Evolutionary conservation across 2,888 invertebrate genomes (phyloP), one percentile per base, ranked within the genome.

Genomic region (Parnassius apollo): DNA sequence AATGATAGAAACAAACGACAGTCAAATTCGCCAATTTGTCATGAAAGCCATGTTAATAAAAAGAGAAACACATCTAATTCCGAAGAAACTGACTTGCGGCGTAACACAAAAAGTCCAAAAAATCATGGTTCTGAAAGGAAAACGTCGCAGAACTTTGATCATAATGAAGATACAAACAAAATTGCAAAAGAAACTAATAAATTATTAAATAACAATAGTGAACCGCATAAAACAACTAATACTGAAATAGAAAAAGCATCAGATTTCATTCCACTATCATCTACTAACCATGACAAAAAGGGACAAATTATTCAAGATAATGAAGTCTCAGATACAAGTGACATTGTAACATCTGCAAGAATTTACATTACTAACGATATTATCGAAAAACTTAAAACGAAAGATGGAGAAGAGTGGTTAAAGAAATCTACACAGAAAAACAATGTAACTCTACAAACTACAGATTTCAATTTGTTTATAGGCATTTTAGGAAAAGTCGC

Each of bases 321-420:
- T 68, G 88, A 91, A 72, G 89, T 91, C 2, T 90, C 91, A 0
- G 89, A 91, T 55, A 88, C 91, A 0, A 91, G 86, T 59, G 85
- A 88, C 56, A 80, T 78, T 1, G 73, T 88, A 22, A 83, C 86
- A 4, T 80, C 86, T 2, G 91, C 93, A 0, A 88, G 93, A 65
- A 91, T 94, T 55, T 89, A 92, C 67, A 76, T 93, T 70, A 88
- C 91, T 0, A 81, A 82, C 35, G 90, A 92, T 42, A 83, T 93
- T 54, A 83, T 83, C 57, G 86, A 88, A 13, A 88, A 87, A 69
- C 75, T 94, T 2, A 83, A 88, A 44, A 85, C 88, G 10, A 80
- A 85, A 0, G 86, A 89, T 3, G 93, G 94, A 4, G 79, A 81
- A 22, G 69, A 76, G 8, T 93, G 93, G 85, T 69, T 94, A 10